phyloP scores from a whole-genome alignment of 2,797 vertebrate species.

The Paratrypauchen microcephalus region DNA sequence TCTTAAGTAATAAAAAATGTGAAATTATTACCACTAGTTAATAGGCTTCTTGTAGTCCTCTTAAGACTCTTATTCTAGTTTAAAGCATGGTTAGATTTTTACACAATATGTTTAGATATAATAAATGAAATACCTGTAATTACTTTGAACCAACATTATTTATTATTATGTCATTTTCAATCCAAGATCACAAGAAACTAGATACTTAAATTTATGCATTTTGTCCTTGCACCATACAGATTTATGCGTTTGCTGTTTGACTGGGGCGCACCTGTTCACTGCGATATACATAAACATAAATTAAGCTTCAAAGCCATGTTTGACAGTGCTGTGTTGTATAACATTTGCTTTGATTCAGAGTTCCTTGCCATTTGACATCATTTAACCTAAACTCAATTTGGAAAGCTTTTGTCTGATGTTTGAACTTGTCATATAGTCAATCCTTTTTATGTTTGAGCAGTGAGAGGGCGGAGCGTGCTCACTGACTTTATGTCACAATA shows the following conservation, averaged over 20 bases:
- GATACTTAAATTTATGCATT: constrained; percentile 13
- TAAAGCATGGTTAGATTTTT: background rate
- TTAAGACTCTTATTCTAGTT: background rate
- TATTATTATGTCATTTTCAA: constrained; percentile 4
- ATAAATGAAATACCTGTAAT: background rate
- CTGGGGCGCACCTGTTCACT: constrained; percentile 19
- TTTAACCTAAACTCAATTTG: constrained; percentile 34
- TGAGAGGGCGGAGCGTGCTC: constrained; percentile 31
- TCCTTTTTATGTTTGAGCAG: constrained; percentile 28
- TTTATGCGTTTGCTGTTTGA: constrained; percentile 29
- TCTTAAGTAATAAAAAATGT: background rate
- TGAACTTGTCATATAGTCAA: constrained; percentile 27
- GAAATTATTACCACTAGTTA: background rate
- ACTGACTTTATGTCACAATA: constrained; percentile 55
- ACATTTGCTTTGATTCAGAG: constrained; percentile 30
- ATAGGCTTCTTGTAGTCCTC: background rate
- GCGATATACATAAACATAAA: constrained; percentile 14
- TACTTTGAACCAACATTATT: background rate
- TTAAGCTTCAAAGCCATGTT: constrained; percentile 27
- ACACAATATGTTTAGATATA: background rate
- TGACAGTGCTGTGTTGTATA: constrained; percentile 16
- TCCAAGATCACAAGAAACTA: background rate
- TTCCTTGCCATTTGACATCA: constrained; percentile 37
- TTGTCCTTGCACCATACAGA: constrained; percentile 1
- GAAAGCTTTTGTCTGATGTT: constrained; percentile 29